Base-by-base conservation (phyloP, 2,113 vertebrate species). In the Camelus bactrianus region DNA sequence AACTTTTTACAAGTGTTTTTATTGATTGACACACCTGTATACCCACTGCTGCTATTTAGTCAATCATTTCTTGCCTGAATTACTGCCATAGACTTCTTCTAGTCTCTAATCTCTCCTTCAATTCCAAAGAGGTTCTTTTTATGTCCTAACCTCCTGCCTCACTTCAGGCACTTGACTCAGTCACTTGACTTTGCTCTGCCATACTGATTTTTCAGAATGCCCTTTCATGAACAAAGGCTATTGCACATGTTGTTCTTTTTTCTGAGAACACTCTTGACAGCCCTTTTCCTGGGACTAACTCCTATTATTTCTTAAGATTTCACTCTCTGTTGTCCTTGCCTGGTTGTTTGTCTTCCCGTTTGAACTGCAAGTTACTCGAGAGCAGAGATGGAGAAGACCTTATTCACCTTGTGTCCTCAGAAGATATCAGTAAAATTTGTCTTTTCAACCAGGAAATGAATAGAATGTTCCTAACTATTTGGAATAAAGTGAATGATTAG, bases 381-480 rank as follows among this genome's bases (percentile, higher is more conserved):
- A 16, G 58, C 30, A 70, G 19, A 9, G 70, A 77, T 79, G 48
- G 28, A 89, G 20, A 50, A 15, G 62, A 64, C 12, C 54, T 88
- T 70, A 42, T 11, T 86, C 48, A 86, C 20, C 35, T 92, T 56
- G 24, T 83, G 30, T 77, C 19, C 20, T 62, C 35, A 52, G 16
- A 79, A 72, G 89, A 46, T 86, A 91, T 24, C 86, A 62, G 48
- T 81, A 72, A 95, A 79, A 75, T 88, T 11, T 65, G 38, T 88
- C 30, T 76, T 87, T 87, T 75, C 8, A 82, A 3, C 73, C 67
- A 73, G 17, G 35, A 6, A 88, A n/a, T 75, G 79, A 88, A 81
- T 95, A 54, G 77, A 89, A 52, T 92, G 35, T 79, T 79, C 46
- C 70, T 77, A 89, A 48, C 30, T 32, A 77, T 81, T 82, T 88